These are phyloP conservation scores for Archocentrus centrarchus DNA, from an alignment of 2,113 vertebrate genomes.

Conservation along the genomic window DNA sequence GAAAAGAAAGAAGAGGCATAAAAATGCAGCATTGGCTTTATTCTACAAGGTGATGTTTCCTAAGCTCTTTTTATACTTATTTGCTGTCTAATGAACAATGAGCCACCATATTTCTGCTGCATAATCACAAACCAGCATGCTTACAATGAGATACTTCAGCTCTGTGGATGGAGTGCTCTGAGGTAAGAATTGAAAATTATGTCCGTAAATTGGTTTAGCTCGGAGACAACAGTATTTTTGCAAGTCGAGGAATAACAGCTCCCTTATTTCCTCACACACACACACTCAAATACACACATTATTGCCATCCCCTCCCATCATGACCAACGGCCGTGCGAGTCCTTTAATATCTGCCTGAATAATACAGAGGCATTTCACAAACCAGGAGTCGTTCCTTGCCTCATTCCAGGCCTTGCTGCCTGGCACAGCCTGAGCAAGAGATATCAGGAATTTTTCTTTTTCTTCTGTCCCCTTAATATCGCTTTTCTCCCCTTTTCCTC, in stretches of 20 bases:
- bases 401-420: not conserved
- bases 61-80: not conserved
- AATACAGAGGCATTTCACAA: constrained; percentile 43
- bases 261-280: not conserved
- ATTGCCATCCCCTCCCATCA: constrained; percentile 21
- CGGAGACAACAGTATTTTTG: not conserved
- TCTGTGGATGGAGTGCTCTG: not conserved
- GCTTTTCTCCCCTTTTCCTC: constrained; percentile 14
- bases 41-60: not conserved
- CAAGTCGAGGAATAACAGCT: not conserved
- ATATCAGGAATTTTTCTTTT: constrained; percentile 43
- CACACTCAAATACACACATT: not conserved
- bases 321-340: constrained; percentile 29
- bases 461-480: constrained; percentile 16
- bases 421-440: not conserved
- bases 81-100: not conserved
- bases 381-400: constrained; percentile 15
- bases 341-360: constrained; percentile 65
- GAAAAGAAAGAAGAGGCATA: not conserved
- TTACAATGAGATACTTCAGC: constrained; percentile 1
- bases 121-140: not conserved
- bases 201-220: constrained; percentile 1
- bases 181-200: constrained; percentile 4
- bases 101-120: not conserved
- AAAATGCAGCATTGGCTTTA: not conserved